These are phyloP conservation scores for Melanogrammus aeglefinus DNA, from an alignment of 2,797 vertebrate genomes.

Conservation along the genomic window DNA sequence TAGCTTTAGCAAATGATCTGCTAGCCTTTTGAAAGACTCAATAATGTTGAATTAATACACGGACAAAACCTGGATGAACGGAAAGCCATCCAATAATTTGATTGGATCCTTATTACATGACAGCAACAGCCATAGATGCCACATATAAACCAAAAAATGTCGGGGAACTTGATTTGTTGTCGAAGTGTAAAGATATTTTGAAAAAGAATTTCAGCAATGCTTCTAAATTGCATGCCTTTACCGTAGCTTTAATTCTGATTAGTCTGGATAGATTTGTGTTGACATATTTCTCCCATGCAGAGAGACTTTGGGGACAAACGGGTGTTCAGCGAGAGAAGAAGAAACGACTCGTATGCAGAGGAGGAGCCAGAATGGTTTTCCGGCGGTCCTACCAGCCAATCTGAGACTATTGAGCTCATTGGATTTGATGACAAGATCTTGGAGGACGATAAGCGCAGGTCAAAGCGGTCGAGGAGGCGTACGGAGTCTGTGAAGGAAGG, in stretches of 20 bases:
- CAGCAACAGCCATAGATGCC: too few relatives aligned
- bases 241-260: background rate
- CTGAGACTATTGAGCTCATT: constrained; percentile 96
- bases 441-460: constrained; percentile 89
- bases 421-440: constrained; percentile 96
- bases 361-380: constrained; percentile 99
- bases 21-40: too few relatives aligned
- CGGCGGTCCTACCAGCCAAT: constrained; percentile 94
- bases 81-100: too few relatives aligned
- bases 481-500: constrained; percentile 88
- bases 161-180: too few relatives aligned
- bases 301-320: constrained; percentile 95
- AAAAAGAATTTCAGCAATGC: too few relatives aligned
- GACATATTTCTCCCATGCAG: constrained; percentile 59
- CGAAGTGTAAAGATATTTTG: too few relatives aligned
- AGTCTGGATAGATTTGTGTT: background rate
- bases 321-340: constrained; percentile 90
- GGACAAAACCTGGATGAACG: too few relatives aligned
- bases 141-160: too few relatives aligned
- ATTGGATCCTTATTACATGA: too few relatives aligned
- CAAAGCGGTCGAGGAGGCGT: constrained; percentile 84
- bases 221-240: too few relatives aligned
- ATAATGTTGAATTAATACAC: too few relatives aligned
- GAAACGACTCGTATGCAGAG: constrained; percentile 95
- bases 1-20: too few relatives aligned